These are phyloP conservation scores for Encarsia formosa DNA, from an alignment of 2,888 invertebrate genomes.

Conservation along the genomic window DNA sequence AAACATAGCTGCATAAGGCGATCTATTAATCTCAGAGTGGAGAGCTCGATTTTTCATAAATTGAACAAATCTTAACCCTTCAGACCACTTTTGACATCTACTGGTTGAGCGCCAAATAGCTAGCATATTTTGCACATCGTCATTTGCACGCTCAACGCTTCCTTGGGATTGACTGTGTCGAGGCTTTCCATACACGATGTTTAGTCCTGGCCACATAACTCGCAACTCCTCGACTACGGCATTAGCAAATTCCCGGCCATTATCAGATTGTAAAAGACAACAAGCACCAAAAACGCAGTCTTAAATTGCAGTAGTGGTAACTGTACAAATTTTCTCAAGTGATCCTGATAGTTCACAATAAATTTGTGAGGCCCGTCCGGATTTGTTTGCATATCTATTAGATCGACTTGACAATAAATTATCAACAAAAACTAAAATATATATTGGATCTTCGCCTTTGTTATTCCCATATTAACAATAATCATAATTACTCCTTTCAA, in stretches of 20 bases:
- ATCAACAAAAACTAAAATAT: too few species aligned
- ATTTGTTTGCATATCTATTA: too few species aligned
- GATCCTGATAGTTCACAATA: slow-evolving; percentile 33
- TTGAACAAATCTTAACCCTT: slow-evolving; percentile 46
- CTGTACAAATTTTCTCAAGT: slow-evolving; percentile 34
- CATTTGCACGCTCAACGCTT: slow-evolving; percentile 32
- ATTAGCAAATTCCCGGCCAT: slow-evolving; percentile 38
- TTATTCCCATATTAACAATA: too few species aligned
- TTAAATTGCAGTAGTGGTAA: slow-evolving; percentile 34
- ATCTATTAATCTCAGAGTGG: slow-evolving; percentile 38
- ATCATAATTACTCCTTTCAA: too few species aligned
- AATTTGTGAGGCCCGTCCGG: too few species aligned
- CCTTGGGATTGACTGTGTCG: slow-evolving; percentile 33
- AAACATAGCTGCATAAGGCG: slow-evolving; percentile 45
- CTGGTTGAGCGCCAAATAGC: slow-evolving; percentile 44
- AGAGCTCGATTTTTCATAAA: slow-evolving; percentile 44
- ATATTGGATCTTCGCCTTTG: too few species aligned
- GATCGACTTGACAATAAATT: too few species aligned
- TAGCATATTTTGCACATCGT: slow-evolving; percentile 34
- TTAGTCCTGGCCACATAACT: slow-evolving; percentile 31
- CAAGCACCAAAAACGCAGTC: slow-evolving; percentile 35
- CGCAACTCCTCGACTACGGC: slow-evolving; percentile 30
- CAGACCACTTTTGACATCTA: slow-evolving; percentile 43
- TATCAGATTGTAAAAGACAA: slow-evolving; percentile 36
- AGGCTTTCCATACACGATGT: slow-evolving; percentile 34